Base-by-base conservation (phyloP, 2,888 invertebrate genomes). In the Sericinus montela region DNA sequence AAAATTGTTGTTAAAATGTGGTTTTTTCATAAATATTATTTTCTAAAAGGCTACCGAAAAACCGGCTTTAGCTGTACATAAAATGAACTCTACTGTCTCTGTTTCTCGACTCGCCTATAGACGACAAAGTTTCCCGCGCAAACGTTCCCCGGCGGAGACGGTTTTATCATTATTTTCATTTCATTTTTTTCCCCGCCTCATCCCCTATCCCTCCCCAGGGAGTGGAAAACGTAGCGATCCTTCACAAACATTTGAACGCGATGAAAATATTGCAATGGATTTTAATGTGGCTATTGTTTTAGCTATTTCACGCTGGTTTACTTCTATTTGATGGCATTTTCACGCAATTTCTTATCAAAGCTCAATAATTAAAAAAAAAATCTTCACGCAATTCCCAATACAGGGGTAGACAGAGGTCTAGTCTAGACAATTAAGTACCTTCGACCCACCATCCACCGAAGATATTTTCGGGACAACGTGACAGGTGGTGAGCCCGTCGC, bases 91-190 rank as follows among this genome's bases (percentile, higher is more conserved):
- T 4, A 11, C 9, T 3, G 15, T 15, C 19, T 19, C 19, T 19
- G 19, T 11, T n/a, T 11, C 14, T 9, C 9, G 11, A 29, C 32
- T 38, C 37, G 11, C 23, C 28, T 15, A 13, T 23, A 19, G 25
- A 30, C 19, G 41, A 56, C 53, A 53, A 54, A 53, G 48, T 48
- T 48, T 42, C 37, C n/a, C 36, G 25, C 36, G 25, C 55, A 56
- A 52, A 56, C 59, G 63, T 64, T 62, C 65, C 58, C 57, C 65
- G 60, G 55, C 52, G 56, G 60, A 63, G 68, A 65, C 69, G 67
- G 68, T 72, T 73, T 75, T 72, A 72, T 71, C 74, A 78, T 80
- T 76, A 75, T 76, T 76, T 71, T 68, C 72, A 74, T 79, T 78
- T 73, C 70, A 68, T 71, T 68, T 69, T 19, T 67, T 61, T 61